A percentile compares a stretch with the other conserved stretches of the same genome.
Evolutionary conservation across 2,888 invertebrate species (phyloP).

Genomic region (Palloptera scutellata): DNA sequence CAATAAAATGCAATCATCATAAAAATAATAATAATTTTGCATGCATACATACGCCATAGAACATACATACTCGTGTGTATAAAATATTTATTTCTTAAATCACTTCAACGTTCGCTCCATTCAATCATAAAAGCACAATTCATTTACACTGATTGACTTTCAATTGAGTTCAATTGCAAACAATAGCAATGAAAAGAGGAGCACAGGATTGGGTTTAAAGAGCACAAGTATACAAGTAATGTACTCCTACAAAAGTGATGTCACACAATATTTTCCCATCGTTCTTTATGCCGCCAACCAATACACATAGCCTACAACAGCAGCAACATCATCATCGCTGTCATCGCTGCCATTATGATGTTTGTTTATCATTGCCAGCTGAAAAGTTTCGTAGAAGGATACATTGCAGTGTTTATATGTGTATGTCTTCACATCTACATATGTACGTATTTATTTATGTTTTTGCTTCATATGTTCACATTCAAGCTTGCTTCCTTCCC

Average conservation of each 20-base stretch:
- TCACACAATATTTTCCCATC: constrained; percentile 5
- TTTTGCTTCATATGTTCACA: too few relatives aligned
- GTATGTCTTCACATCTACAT: too few relatives aligned
- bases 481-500: too few relatives aligned
- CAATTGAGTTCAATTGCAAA: constrained; percentile 31
- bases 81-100: background rate
- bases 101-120: background rate
- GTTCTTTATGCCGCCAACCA: constrained; percentile 16
- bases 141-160: constrained; percentile 34
- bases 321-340: constrained; percentile 22
- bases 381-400: background rate
- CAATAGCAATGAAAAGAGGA: constrained; percentile 7
- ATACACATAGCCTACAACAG: constrained; percentile 23
- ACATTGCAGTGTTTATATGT: too few relatives aligned
- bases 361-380: background rate
- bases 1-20: background rate
- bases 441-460: too few relatives aligned
- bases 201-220: too few relatives aligned
- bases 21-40: background rate
- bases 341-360: constrained; percentile 19
- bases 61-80: background rate
- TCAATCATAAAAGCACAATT: constrained; percentile 28
- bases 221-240: background rate
- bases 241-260: constrained; percentile 7
- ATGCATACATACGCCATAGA: background rate